Base-by-base conservation (phyloP, 2,888 invertebrate species). In the Drosophila planitibia region DNA sequence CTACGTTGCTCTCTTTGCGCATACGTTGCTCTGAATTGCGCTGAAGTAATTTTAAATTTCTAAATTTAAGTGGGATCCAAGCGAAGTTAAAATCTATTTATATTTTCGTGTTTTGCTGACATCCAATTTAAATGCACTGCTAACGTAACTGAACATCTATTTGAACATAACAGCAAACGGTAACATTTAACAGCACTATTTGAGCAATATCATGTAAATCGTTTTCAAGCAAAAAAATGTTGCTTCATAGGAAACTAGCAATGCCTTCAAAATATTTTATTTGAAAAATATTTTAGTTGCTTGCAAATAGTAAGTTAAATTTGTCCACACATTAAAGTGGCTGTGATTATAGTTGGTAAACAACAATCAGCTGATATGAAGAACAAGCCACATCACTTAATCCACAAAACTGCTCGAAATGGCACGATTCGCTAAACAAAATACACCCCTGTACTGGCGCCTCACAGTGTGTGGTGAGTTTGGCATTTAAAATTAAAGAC, bases 341-440 rank as follows among this genome's bases (percentile, higher is more conserved):
- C 32, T 59, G 22, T 47, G 33, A 9, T 19, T 4, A 25, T 33
- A 33, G 33, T 44, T 32, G 51, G 60, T 70, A 70, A 76, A 59
- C 59, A 77, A 59, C 33, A 47, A 69, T 54, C 76, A 77, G 76
- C 76, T 77, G 76, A 57, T 19, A 12, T 19, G 19, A 16, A 22
- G n/a, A 16, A 37, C 1, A 37, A 14, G 6, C 5, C 16, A 30
- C 16, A 30, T 14, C 25, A 10, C 25, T 19, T 4, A 25, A 35
- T 22, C n/a, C 16, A 16, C 14, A 28, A 28, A 4, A 55, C 22
- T 32, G 25, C 28, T 51, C 44, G 4, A n/a, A 33, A 39, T 33
- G 22, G 16, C 54, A 35, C 33, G 32, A 10, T 16, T 4, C 19
- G 19, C 37, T 3, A 19, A 19, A 2, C 10, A 41, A 68, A 47